Conservation (phyloP, 2,888 invertebrate species). For the Agonopterix subpropinquella region DNA sequence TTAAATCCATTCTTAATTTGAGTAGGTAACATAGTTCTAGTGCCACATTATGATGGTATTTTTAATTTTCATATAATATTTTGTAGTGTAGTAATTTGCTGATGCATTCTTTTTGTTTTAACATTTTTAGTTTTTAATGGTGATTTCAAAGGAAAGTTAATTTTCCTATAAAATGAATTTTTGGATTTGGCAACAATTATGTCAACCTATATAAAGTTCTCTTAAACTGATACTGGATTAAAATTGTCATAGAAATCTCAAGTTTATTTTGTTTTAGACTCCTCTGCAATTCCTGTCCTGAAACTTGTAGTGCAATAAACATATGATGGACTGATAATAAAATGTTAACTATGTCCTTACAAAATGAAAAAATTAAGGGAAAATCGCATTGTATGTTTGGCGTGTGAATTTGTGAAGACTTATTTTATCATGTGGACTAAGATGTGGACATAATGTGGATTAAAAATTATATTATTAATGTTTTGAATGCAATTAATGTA, state of each 20-base stretch:
- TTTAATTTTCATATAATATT: conserved; percentile 29
- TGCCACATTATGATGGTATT: conserved; percentile 28
- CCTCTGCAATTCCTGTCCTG: background rate
- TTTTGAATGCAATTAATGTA: too few species aligned
- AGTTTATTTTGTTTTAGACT: conserved; percentile 26
- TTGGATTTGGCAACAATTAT: conserved; percentile 48
- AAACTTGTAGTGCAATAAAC: background rate
- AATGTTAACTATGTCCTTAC: too few species aligned
- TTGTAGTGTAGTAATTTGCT: conserved; percentile 44
- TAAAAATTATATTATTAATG: too few species aligned
- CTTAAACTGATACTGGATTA: conserved; percentile 65
- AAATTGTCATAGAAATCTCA: conserved; percentile 51
- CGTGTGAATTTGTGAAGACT: too few species aligned
- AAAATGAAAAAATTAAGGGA: too few species aligned
- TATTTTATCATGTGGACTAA: too few species aligned
- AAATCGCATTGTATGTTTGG: too few species aligned
- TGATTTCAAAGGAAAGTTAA: conserved; percentile 34
- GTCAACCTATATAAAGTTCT: conserved; percentile 55
- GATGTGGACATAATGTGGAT: too few species aligned
- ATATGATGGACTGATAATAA: too few species aligned
- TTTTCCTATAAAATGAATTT: conserved; percentile 22
- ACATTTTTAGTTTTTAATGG: conserved; percentile 46
- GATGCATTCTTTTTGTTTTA: conserved; percentile 48
- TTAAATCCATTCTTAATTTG: conserved; percentile 40
- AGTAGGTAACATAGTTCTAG: conserved; percentile 36